phyloP scores from a whole-genome alignment of 1,140 invertebrate species.

The Oscheius sp. region DNA sequence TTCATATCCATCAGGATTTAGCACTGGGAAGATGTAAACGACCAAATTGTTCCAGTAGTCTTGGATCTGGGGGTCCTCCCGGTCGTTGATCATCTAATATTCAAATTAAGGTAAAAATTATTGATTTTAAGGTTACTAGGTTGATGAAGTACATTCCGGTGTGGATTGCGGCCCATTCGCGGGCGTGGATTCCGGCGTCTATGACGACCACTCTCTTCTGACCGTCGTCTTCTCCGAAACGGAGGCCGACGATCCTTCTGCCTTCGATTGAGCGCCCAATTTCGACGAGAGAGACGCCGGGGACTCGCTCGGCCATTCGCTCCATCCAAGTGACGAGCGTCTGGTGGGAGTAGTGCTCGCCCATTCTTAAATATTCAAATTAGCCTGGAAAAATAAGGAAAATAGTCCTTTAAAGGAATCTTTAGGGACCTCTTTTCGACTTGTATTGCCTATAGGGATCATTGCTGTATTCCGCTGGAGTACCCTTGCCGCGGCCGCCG shows the following conservation, averaged over 20 bases:
- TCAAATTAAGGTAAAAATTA: background rate
- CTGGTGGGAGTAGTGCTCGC: conserved; percentile 45
- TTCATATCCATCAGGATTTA: conserved; percentile 62
- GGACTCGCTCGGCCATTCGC: conserved; percentile 34
- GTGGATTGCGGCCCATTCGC: conserved; percentile 60
- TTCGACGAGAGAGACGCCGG: conserved; percentile 24
- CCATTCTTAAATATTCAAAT: conserved; percentile 36
- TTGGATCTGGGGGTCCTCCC: conserved; percentile 32
- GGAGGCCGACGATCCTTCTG: conserved; percentile 42
- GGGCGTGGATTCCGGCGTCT: conserved; percentile 59
- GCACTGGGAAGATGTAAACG: conserved; percentile 61
- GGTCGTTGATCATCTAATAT: conserved; percentile 26
- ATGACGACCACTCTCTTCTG: conserved; percentile 49
- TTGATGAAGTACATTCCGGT: conserved; percentile 55
- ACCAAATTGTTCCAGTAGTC: conserved; percentile 56
- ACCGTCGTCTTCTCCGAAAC: conserved; percentile 29
- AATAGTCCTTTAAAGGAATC: conserved; percentile 2
- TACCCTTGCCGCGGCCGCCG: no score
- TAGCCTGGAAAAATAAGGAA: background rate
- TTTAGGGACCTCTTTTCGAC: no score
- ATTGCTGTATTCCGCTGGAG: background rate
- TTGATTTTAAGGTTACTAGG: conserved; percentile 30
- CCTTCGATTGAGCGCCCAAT: conserved; percentile 44
- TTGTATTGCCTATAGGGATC: background rate
- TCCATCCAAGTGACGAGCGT: conserved; percentile 41